A percentile compares a stretch with the other conserved stretches of the same genome.
These are phyloP conservation scores for Smittia aterrima DNA, from an alignment of 2,888 invertebrate genomes.

Conservation along the genomic window DNA sequence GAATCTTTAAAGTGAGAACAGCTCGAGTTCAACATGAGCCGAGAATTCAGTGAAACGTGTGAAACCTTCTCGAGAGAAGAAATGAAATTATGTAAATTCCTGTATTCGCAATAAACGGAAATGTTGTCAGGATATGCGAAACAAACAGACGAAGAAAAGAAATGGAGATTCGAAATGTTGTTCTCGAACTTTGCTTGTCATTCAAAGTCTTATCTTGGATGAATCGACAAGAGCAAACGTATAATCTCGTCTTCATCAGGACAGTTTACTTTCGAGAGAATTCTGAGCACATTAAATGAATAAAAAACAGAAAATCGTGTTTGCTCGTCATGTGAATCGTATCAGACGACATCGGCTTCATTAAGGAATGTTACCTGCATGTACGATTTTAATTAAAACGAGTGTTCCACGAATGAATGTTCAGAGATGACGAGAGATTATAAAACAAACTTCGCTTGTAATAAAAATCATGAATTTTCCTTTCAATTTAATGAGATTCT, in stretches of 20 bases:
- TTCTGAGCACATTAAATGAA: neutral
- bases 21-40: neutral
- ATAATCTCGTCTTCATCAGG: conserved; percentile 10
- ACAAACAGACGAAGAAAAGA: neutral
- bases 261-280: neutral
- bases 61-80: neutral
- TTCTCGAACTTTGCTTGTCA: neutral
- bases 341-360: neutral
- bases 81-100: conserved; percentile 32
- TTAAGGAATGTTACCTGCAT: neutral
- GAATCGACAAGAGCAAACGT: neutral
- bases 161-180: neutral
- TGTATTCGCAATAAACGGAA: conserved; percentile 7
- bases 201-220: conserved; percentile 14
- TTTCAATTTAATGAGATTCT: too few relatives aligned
- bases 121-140: conserved; percentile 14
- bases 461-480: too few relatives aligned
- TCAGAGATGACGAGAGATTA: too few relatives aligned
- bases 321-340: neutral
- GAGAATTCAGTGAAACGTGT: neutral
- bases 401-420: neutral
- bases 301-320: neutral
- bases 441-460: too few relatives aligned
- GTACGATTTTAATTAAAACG: conserved; percentile 9
- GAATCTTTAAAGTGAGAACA: neutral